Base-by-base conservation (phyloP, 1,140 invertebrate species). In the Ganaspis sp. region DNA sequence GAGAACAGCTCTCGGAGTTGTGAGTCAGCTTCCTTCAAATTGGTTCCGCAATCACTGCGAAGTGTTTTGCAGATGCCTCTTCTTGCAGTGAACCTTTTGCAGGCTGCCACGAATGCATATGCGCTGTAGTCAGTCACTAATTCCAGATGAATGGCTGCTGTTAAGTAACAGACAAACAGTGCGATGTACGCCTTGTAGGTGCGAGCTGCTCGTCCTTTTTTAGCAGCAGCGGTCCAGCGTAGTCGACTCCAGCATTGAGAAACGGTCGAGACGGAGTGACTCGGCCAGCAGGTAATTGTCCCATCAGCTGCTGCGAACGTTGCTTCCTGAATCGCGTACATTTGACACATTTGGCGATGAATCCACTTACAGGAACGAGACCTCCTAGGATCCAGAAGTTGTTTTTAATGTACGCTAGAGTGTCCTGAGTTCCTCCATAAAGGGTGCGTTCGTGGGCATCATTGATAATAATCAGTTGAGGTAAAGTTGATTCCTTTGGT, bases 241-340 rank as follows among this genome's bases (percentile, higher is more conserved):
- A 91, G 80, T 92, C 90, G 0, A 90, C 83, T 0, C 87, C 90
- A 9, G 77, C 81, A 26, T 85, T 75, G 70, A 80, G 80, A 79
- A 92, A 92, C 9, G 87, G 86, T 11, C 81, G 72, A 0, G 76
- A 34, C 4, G 80, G 78, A 0, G 70, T 85, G 0, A 85, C 72
- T 37, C 89, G 49, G 26, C 72, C 19, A 6, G 53, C 9, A 4
- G 89, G 90, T 71, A 91, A 72, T 45, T 90, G 75, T 9, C 82
- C 87, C 88, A 90, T 90, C 5, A 19, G 8, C 58, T 73, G 72
- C 34, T 9, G 17, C 23, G 17, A 15, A 11, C 54, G n/a, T 69
- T 49, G 29, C 75, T n/a, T n/a, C n/a, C n/a, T n/a, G 58, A 54
- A 79, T 34, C 81, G 72, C 12, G 77, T 71, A 71, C 85, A 88